Evolutionary conservation across 2,797 vertebrate species (phyloP).

Genomic region (Xenentodon cancila): DNA sequence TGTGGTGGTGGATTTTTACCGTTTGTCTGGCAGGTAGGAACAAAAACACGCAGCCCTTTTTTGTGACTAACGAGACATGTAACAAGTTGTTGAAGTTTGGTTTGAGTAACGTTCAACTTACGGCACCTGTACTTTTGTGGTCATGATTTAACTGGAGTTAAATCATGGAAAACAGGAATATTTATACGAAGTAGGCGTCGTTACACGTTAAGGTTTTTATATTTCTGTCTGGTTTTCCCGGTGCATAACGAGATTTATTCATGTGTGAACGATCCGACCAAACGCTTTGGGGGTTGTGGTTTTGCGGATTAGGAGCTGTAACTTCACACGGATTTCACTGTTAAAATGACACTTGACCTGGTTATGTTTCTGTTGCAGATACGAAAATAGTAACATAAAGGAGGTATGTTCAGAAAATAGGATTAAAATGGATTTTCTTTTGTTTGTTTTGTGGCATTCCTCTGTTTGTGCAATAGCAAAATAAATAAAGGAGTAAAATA

Average conservation of each 20-base stretch:
- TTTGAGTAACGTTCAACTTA: not conserved
- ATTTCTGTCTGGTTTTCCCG: too few relatives aligned
- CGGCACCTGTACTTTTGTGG: too few relatives aligned
- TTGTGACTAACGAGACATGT: not conserved
- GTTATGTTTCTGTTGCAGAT: not conserved
- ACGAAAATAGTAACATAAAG: not conserved
- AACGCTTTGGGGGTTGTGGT: constrained; percentile 38
- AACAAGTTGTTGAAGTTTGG: constrained; percentile 51
- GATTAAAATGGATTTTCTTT: too few relatives aligned
- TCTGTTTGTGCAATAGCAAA: not conserved
- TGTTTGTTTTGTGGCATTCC: too few relatives aligned
- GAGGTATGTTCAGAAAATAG: not conserved
- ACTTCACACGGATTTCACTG: constrained; percentile 24
- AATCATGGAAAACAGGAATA: not conserved
- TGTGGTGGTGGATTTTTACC: constrained; percentile 58
- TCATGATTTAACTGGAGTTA: not conserved
- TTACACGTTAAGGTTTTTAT: too few relatives aligned
- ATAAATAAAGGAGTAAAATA: not conserved
- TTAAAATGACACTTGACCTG: not conserved
- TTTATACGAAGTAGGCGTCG: not conserved
- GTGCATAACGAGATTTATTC: constrained; percentile 18
- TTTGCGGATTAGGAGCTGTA: constrained; percentile 40
- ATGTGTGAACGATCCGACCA: constrained; percentile 51
- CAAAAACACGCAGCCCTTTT: not conserved
- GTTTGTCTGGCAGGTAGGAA: constrained; percentile 66